Evolutionary conservation across 2,888 invertebrate genomes (phyloP).

Genomic region (Sinhomidia bicolor): DNA sequence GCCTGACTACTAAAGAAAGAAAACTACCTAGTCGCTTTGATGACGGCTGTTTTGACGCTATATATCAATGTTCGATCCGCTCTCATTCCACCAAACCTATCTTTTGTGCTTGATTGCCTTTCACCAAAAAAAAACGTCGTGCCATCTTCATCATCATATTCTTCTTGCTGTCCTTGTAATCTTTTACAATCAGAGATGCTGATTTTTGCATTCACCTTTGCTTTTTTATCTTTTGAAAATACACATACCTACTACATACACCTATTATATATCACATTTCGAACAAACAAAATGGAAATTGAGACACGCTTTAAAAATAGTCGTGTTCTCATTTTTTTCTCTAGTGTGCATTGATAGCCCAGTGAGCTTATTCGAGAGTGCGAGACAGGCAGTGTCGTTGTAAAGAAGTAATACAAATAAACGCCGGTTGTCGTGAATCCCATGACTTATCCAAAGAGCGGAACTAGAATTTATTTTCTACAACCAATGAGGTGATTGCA

Average conservation of each 20-base stretch:
- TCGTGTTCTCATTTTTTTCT: no score
- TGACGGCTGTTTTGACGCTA: conserved; percentile 18
- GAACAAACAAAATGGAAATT: no score
- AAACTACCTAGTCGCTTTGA: no score
- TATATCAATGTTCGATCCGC: conserved; percentile 42
- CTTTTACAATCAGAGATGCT: background rate
- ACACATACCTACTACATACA: background rate
- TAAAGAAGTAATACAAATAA: conserved; percentile 20
- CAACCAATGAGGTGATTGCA: no score
- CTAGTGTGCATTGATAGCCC: no score
- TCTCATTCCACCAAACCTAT: conserved; percentile 29
- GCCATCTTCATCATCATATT: conserved; percentile 19
- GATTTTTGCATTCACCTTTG: background rate
- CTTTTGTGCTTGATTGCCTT: conserved; percentile 9
- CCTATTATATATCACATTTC: background rate
- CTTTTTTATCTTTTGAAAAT: background rate
- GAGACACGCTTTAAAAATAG: no score
- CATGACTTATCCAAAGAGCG: conserved; percentile 24
- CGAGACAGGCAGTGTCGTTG: no score
- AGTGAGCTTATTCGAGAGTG: no score
- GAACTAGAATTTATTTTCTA: background rate
- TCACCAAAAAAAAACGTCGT: background rate
- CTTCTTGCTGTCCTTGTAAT: background rate
- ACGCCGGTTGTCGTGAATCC: conserved; percentile 11
- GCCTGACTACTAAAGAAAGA: background rate